These are phyloP conservation scores for Pyrocephalus nanus DNA, from an alignment of 2,797 vertebrate genomes.

Conservation along the genomic window DNA sequence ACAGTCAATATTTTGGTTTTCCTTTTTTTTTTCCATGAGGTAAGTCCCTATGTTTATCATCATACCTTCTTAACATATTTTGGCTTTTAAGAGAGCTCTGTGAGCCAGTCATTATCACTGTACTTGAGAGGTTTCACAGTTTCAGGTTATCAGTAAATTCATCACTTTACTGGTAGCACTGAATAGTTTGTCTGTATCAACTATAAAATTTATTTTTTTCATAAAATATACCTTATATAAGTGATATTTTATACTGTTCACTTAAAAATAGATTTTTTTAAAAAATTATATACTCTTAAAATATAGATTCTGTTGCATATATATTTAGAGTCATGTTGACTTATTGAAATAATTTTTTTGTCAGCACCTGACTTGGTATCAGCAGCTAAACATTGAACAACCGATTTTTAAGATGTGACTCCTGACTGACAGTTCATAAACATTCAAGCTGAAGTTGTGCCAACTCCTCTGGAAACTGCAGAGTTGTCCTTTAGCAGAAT, in stretches of 20 bases:
- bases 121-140: not conserved
- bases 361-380: not conserved
- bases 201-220: rapidly evolving
- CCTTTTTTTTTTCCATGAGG: not conserved
- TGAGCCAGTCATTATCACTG: not conserved
- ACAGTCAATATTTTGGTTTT: not conserved
- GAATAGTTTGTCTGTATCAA: not conserved
- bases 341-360: not conserved
- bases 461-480: not conserved
- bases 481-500: not conserved
- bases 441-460: not conserved
- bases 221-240: not conserved
- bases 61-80: not conserved
- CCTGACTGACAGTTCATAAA: not conserved
- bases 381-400: not conserved
- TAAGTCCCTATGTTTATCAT: not conserved
- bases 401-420: not conserved
- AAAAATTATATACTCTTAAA: not conserved
- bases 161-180: not conserved
- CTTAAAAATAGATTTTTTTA: not conserved
- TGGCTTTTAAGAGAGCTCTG: not conserved
- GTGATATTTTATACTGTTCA: not conserved
- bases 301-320: not conserved
- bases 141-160: not conserved
- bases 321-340: not conserved